Evolutionary conservation across 2,797 vertebrate genomes (phyloP).

Genomic region (Falco cherrug): DNA sequence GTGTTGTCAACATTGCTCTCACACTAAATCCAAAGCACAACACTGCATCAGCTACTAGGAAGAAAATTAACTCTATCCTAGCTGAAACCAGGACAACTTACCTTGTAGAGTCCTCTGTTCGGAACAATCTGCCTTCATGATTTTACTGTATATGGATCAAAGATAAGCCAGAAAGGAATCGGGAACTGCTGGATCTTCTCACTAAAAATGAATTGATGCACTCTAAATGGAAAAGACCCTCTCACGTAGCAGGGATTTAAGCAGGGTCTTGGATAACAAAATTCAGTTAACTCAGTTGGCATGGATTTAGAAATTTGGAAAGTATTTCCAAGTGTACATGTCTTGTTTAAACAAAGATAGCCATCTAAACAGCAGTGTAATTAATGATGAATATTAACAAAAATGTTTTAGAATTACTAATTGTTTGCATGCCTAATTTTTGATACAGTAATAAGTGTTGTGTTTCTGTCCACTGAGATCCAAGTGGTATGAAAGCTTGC

Average conservation of each 20-base stretch:
- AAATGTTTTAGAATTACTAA: neutral
- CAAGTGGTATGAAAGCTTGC: neutral
- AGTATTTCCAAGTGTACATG: neutral
- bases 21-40: too few relatives aligned
- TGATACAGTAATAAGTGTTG: neutral
- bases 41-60: too few relatives aligned
- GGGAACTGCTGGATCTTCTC: neutral
- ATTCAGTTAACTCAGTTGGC: neutral
- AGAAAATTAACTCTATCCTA: too few relatives aligned
- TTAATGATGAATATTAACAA: neutral
- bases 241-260: neutral
- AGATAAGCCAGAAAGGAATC: neutral
- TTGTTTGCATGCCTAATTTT: neutral
- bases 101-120: neutral
- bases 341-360: neutral
- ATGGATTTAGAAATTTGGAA: neutral
- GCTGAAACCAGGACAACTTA: too few relatives aligned
- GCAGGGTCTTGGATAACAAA: neutral
- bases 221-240: neutral
- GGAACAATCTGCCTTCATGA: neutral
- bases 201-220: neutral
- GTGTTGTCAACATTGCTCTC: too few relatives aligned
- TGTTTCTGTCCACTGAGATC: neutral
- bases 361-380: neutral
- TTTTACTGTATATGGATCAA: neutral